phyloP scores from a whole-genome alignment of 2,888 invertebrate genomes.

The Clunio marinus region DNA sequence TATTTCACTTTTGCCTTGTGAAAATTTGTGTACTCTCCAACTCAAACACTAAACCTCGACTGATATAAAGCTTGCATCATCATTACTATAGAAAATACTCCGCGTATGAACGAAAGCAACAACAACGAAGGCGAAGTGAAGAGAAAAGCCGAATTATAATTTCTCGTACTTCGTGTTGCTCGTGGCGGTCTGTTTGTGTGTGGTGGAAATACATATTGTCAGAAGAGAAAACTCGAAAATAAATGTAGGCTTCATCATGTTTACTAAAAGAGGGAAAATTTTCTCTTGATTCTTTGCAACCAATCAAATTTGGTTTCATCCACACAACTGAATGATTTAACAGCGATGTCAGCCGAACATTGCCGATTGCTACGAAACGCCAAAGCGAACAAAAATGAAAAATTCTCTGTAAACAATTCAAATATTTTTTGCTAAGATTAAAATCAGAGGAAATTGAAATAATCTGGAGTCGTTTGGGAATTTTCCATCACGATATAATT shows the following conservation, averaged over 20 bases:
- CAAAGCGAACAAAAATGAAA: background rate
- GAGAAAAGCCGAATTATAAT: constrained; percentile 35
- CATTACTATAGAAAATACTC: constrained; percentile 37
- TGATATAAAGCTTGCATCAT: constrained; percentile 39
- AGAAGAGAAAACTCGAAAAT: constrained; percentile 23
- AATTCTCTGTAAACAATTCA: constrained; percentile 1
- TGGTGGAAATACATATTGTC: background rate
- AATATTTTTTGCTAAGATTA: constrained; percentile 9
- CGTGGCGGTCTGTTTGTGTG: background rate
- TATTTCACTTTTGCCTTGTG: constrained; percentile 32
- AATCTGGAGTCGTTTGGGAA: background rate
- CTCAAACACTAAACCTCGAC: constrained; percentile 39
- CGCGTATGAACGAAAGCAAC: constrained; percentile 7
- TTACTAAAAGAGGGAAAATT: constrained; percentile 27
- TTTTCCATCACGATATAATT: background rate
- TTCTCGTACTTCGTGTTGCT: background rate
- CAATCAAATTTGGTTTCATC: background rate
- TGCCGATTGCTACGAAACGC: background rate
- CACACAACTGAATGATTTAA: background rate
- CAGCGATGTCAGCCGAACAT: constrained; percentile 13
- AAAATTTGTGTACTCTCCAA: constrained; percentile 39
- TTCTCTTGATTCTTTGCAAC: background rate
- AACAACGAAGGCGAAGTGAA: constrained; percentile 12
- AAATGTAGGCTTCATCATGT: constrained; percentile 3
- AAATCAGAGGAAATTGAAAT: background rate